These are phyloP conservation scores for Drosophila sproati DNA, from an alignment of 1,140 invertebrate species.

Conservation along the genomic window DNA sequence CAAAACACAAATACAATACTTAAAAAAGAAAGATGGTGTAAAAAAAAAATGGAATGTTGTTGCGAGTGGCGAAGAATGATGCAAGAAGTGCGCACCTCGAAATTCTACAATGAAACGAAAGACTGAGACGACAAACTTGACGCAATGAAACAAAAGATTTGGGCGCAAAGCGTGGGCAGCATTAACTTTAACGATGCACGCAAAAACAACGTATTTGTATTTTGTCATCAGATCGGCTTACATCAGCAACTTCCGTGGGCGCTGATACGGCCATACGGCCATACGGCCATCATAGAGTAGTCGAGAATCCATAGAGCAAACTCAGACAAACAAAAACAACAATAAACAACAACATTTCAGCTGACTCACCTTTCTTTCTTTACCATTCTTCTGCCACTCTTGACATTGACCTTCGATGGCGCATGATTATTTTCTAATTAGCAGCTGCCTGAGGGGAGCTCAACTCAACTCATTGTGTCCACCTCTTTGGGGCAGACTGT, in stretches of 20 bases:
- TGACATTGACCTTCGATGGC: slow-evolving; percentile 66
- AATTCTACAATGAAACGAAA: slow-evolving; percentile 45
- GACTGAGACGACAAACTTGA: slow-evolving; percentile 47
- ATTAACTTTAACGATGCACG: slow-evolving; percentile 8
- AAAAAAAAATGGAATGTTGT: slow-evolving; percentile 54
- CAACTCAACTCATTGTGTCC: slow-evolving; percentile 22
- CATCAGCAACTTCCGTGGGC: slow-evolving; percentile 28
- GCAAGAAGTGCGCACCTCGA: slow-evolving; percentile 44
- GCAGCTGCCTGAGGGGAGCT: slow-evolving; percentile 30
- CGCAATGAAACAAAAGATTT: slow-evolving; percentile 42
- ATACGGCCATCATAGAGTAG: background rate
- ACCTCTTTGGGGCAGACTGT: slow-evolving; percentile 47
- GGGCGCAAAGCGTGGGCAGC: slow-evolving; percentile 38
- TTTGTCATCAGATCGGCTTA: slow-evolving; percentile 38
- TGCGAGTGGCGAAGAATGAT: slow-evolving; percentile 38
- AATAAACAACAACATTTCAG: slow-evolving; percentile 20
- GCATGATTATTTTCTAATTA: slow-evolving; percentile 79
- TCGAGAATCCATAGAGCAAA: background rate
- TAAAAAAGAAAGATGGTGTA: slow-evolving; percentile 1
- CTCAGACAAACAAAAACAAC: background rate
- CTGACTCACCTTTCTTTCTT: slow-evolving; percentile 53
- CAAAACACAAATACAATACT: background rate
- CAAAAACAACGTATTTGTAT: background rate
- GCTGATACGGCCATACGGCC: background rate
- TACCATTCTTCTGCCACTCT: slow-evolving; percentile 8